Percentiles rank a stretch among this genome's conserved stretches.
Evolutionary conservation across 2,888 invertebrate genomes (phyloP).

Genomic region (Tyria jacobaeae): DNA sequence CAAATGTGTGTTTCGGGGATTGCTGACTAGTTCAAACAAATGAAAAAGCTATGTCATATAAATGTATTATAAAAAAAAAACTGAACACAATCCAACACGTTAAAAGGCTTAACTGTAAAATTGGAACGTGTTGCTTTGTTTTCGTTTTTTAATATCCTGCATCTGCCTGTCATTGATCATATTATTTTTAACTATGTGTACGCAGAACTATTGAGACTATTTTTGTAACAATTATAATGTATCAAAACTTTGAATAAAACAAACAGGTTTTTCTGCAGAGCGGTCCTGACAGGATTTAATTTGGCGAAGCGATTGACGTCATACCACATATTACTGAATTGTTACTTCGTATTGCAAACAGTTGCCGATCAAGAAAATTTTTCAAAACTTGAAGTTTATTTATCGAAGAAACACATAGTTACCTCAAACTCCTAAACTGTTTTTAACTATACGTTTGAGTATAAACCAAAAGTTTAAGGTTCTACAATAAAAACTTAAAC

Average conservation of each 20-base stretch:
- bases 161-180: too few species aligned
- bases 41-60: too few species aligned
- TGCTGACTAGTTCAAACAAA: too few species aligned
- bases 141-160: too few species aligned
- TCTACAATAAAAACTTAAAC: background rate
- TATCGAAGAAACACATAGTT: background rate
- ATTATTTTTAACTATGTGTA: too few species aligned
- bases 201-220: background rate
- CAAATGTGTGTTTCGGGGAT: too few species aligned
- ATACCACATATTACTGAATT: too few species aligned
- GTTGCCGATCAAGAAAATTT: background rate
- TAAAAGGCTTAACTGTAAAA: too few species aligned
- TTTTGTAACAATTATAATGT: background rate
- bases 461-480: background rate
- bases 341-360: too few species aligned
- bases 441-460: background rate
- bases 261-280: constrained; percentile 1
- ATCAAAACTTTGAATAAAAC: background rate
- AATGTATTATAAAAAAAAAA: too few species aligned
- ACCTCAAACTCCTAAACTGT: background rate
- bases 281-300: background rate
- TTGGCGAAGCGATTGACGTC: background rate
- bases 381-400: background rate
- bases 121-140: too few species aligned
- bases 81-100: too few species aligned